These are phyloP conservation scores for Lepidocyrtinus sp. DNA, from an alignment of 2,888 invertebrate genomes.

Conservation along the genomic window DNA sequence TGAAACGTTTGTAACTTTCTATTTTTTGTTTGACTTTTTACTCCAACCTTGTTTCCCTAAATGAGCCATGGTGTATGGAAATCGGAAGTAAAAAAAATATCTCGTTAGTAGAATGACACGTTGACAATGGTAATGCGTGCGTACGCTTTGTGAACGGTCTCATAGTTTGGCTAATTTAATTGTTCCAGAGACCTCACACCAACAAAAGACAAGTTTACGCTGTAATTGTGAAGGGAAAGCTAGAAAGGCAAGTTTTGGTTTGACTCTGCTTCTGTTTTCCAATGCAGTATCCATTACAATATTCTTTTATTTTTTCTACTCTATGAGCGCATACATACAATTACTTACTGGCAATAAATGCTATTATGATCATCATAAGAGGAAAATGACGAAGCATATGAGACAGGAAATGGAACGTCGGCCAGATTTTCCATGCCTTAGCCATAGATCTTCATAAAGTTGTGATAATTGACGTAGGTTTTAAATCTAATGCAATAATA, in stretches of 20 bases:
- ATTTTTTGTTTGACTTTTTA: neutral
- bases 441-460: constrained; percentile 67
- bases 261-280: no score
- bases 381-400: constrained; percentile 41
- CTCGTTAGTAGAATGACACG: neutral
- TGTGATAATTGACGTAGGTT: constrained; percentile 65
- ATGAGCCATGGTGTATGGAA: no score
- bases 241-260: neutral
- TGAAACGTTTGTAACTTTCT: neutral
- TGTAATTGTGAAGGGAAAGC: neutral
- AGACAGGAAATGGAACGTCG: constrained; percentile 51
- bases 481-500: constrained; percentile 35
- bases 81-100: neutral
- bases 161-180: constrained; percentile 39
- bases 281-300: no score
- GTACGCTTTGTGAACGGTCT: constrained; percentile 13
- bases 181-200: constrained; percentile 51
- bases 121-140: neutral
- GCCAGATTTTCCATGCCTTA: constrained; percentile 45
- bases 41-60: neutral
- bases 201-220: neutral
- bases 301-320: no score
- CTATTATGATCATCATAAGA: neutral
- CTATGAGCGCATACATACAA: constrained; percentile 19
- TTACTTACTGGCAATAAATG: constrained; percentile 24